These are phyloP conservation scores for Dermochelys coriacea DNA, from an alignment of 2,797 vertebrate genomes.

Conservation along the genomic window DNA sequence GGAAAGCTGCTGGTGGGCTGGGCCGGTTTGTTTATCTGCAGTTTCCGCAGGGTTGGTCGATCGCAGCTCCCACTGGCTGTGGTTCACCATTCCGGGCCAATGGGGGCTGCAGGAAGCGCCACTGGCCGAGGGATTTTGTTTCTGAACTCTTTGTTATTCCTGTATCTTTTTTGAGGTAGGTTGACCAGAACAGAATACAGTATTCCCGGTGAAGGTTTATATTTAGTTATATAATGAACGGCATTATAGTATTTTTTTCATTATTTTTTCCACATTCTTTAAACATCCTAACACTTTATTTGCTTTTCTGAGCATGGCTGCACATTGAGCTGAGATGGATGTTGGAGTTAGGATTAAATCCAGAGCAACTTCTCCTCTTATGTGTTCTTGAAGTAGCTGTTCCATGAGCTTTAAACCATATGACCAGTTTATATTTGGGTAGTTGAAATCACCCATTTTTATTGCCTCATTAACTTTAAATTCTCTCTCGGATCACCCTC, in stretches of 20 bases:
- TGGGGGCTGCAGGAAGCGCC: too few relatives aligned
- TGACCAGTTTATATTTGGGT: neutral
- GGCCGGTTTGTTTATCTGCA: too few relatives aligned
- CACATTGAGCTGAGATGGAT: neutral
- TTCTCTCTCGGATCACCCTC: neutral
- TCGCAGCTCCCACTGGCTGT: too few relatives aligned
- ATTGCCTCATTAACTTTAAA: neutral
- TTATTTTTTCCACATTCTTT: neutral
- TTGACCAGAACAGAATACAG: neutral
- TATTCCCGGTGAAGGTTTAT: neutral
- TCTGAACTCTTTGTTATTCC: neutral
- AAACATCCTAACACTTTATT: neutral
- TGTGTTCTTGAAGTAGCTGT: neutral
- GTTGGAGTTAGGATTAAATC: neutral
- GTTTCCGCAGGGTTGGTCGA: too few relatives aligned
- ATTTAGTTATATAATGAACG: neutral
- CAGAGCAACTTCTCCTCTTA: neutral
- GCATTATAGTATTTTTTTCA: neutral
- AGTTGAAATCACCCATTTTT: neutral
- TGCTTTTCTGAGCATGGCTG: neutral
- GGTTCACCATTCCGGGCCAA: too few relatives aligned
- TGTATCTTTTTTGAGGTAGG: neutral
- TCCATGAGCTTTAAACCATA: neutral
- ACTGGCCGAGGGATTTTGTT: too few relatives aligned
- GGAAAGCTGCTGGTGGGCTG: too few relatives aligned